Conservation (phyloP, 1,140 invertebrate genomes). For the Ips nitidus region DNA sequence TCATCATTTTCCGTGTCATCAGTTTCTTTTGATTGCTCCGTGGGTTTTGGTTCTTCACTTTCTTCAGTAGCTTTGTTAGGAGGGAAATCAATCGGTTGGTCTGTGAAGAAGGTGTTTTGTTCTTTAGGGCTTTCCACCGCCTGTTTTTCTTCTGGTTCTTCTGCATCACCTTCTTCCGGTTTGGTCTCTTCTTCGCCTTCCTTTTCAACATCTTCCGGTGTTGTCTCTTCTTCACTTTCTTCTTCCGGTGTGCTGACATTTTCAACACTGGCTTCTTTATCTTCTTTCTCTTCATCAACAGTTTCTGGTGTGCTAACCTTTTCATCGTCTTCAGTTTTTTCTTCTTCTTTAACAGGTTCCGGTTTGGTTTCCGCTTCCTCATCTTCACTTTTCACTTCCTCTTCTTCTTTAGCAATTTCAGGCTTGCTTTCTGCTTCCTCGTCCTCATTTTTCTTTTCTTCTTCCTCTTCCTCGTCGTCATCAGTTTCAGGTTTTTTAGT, state of each 20-base stretch:
- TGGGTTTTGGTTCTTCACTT: neutral
- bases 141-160: slow-evolving; percentile 12
- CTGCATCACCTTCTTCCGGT: slow-evolving; percentile 7
- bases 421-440: neutral
- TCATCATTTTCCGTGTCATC: slow-evolving; percentile 35
- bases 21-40: slow-evolving; percentile 2
- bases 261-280: neutral
- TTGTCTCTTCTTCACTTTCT: slow-evolving; percentile 15
- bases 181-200: neutral
- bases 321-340: slow-evolving; percentile 19
- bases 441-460: slow-evolving; percentile 18
- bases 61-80: neutral
- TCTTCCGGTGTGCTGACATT: slow-evolving; percentile 1
- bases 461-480: slow-evolving; percentile 10
- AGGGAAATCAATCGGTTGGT: no score
- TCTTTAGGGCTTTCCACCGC: no score
- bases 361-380: slow-evolving; percentile 10
- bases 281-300: neutral
- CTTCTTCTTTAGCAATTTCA: slow-evolving; percentile 12
- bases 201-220: neutral
- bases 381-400: slow-evolving; percentile 20
- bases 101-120: no score
- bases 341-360: neutral
- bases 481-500: slow-evolving; percentile 6
- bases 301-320: neutral